Base-by-base conservation (phyloP, 2,888 invertebrate genomes). In the Encarsia formosa region DNA sequence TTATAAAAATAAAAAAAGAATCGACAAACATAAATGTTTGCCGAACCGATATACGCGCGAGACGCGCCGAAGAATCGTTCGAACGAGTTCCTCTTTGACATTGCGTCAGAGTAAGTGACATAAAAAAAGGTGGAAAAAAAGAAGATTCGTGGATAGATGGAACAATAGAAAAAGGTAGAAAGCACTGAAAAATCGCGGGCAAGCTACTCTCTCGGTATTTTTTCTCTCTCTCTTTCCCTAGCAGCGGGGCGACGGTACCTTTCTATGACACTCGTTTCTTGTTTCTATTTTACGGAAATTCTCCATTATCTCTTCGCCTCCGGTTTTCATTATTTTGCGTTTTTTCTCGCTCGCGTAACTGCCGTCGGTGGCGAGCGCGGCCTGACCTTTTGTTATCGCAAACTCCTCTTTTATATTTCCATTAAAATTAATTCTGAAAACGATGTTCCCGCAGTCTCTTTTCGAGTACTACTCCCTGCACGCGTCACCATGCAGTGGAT, bases 341-440 rank as follows among this genome's bases (percentile, higher is more conserved):
- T n/a, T n/a, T n/a, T n/a, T n/a, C n/a, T n/a, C n/a, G n/a, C n/a
- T n/a, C n/a, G n/a, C n/a, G n/a, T n/a, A n/a, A n/a, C n/a, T n/a
- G n/a, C n/a, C n/a, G n/a, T n/a, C n/a, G n/a, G n/a, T n/a, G n/a
- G n/a, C n/a, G n/a, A n/a, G n/a, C n/a, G n/a, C n/a, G 4, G 11
- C 16, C 8, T 15, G 11, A 6, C n/a, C 15, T 46, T 29, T 22
- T 39, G 39, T 44, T 49, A 40, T 44, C 29, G 31, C 34, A 39
- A 50, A 39, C 34, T 16, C 16, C 31, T 51, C 23, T 46, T 38
- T 47, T 47, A 42, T 19, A 32, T 42, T 37, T 50, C 50, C 43
- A 39, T 46, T 52, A 52, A 29, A 53, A 49, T 53, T 53, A 44
- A 48, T 52, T 43, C 20, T 43, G 41, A 41, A 46, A 48, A 31